Conservation (phyloP, 2,888 invertebrate species). For the Microctonus aethiopoides region DNA sequence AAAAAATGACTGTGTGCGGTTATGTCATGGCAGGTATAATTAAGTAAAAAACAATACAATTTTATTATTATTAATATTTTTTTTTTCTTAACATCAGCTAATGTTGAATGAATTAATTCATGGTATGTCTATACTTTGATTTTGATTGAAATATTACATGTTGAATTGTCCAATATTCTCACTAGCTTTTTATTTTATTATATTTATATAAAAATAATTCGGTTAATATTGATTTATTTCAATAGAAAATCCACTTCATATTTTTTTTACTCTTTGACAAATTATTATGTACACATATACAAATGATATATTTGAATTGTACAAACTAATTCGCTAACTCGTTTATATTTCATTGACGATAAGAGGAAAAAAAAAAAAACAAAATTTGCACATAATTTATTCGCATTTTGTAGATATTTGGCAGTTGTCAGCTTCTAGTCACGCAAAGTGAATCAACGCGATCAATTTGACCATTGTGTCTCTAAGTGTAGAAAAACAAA, state of each 20-base stretch:
- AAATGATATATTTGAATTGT: neutral
- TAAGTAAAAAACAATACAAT: neutral
- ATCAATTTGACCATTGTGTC: constrained; percentile 15
- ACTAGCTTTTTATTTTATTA: neutral
- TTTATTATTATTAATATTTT: neutral
- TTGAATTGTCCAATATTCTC: neutral
- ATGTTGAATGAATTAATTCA: neutral
- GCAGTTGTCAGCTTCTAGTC: constrained; percentile 28
- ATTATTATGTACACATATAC: neutral
- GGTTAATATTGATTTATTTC: neutral
- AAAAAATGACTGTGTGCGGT: neutral
- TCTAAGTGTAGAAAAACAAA: neutral
- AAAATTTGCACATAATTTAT: neutral
- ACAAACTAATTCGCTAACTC: neutral
- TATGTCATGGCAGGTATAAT: neutral
- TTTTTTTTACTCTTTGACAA: neutral
- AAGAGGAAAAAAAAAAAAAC: neutral
- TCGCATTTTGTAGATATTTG: constrained; percentile 9
- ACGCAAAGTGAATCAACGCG: constrained; percentile 12
- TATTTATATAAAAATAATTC: neutral
- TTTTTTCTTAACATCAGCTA: neutral
- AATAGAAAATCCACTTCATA: neutral
- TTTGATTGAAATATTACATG: neutral
- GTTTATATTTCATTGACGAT: neutral
- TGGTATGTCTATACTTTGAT: neutral